These are phyloP conservation scores for Tenebrosternarchus preto DNA, from an alignment of 2,113 vertebrate genomes.

Conservation along the genomic window DNA sequence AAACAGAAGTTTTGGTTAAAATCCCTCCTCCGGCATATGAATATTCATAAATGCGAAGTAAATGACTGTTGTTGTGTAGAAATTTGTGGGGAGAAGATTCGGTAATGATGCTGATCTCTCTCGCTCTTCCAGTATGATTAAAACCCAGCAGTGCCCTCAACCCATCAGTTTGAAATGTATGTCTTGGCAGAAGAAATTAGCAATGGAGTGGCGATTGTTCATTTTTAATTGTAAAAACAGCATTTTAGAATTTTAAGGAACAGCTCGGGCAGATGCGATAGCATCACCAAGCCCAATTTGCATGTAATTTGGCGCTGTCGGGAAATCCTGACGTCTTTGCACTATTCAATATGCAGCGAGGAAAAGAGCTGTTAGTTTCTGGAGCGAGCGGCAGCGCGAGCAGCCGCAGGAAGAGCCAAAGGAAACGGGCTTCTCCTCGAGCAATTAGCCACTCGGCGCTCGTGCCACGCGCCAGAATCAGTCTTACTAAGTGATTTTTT, in stretches of 20 bases:
- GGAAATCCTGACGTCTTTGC: conserved; percentile 53
- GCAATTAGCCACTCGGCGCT: conserved; percentile 68
- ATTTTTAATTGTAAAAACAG: conserved; percentile 70
- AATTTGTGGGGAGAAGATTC: conserved; percentile 23
- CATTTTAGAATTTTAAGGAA: conserved; percentile 54
- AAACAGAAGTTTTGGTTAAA: conserved; percentile 12
- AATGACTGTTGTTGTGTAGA: conserved; percentile 45
- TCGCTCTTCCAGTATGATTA: conserved; percentile 59
- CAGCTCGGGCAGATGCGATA: conserved; percentile 68
- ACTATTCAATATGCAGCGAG: conserved; percentile 60
- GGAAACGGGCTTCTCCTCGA: conserved; percentile 60
- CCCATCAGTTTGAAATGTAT: conserved; percentile 64
- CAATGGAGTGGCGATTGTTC: conserved; percentile 57
- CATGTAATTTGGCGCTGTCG: conserved; percentile 63
- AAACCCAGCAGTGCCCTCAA: conserved; percentile 27
- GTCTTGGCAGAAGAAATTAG: conserved; percentile 55
- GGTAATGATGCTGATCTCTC: conserved; percentile 54
- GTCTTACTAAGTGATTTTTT: conserved; percentile 76
- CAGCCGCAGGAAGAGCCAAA: neutral
- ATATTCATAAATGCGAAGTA: conserved; percentile 57
- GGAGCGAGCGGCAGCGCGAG: conserved; percentile 23
- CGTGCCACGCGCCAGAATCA: conserved; percentile 69
- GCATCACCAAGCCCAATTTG: conserved; percentile 59
- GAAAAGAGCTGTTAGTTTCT: conserved; percentile 55
- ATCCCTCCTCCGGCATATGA: conserved; percentile 33